These are phyloP conservation scores for Brienomyrus longianalis DNA, from an alignment of 2,113 vertebrate species.

Conservation along the genomic window DNA sequence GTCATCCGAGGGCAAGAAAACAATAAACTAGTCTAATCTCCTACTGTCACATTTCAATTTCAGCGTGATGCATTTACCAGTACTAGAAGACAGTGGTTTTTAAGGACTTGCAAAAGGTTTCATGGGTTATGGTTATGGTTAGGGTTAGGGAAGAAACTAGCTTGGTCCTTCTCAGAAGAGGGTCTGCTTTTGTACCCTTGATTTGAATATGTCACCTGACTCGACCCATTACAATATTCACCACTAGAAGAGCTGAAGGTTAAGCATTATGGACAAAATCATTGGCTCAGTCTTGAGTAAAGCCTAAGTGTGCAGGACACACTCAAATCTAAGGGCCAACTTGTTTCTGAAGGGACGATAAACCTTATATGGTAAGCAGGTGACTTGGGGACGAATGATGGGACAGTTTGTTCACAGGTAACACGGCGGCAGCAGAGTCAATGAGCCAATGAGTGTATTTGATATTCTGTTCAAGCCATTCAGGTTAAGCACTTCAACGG, in stretches of 20 bases:
- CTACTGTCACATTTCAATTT: constrained; percentile 1
- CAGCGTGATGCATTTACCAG: not conserved
- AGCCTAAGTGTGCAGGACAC: not conserved
- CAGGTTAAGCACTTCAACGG: not conserved
- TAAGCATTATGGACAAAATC: not conserved
- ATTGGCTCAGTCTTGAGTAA: not conserved
- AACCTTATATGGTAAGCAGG: not conserved
- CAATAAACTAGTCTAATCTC: not conserved
- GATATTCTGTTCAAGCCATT: not conserved
- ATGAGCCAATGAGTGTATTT: not conserved
- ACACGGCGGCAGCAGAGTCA: not conserved
- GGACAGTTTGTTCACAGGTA: not conserved
- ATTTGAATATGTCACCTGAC: not conserved
- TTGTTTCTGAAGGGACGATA: not conserved
- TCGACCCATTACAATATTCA: not conserved
- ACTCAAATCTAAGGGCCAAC: not conserved
- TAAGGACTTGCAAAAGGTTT: not conserved
- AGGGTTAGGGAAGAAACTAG: too few species aligned
- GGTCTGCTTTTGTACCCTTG: not conserved
- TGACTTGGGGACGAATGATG: not conserved
- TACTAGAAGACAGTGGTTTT: not conserved
- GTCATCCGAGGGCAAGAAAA: not conserved
- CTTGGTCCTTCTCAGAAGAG: not conserved
- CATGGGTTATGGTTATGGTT: not conserved
- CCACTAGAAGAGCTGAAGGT: not conserved